Percentiles rank a stretch among this genome's conserved stretches.
These are phyloP conservation scores for Brachyptera putata DNA, from an alignment of 2,888 invertebrate species.

Conservation along the genomic window DNA sequence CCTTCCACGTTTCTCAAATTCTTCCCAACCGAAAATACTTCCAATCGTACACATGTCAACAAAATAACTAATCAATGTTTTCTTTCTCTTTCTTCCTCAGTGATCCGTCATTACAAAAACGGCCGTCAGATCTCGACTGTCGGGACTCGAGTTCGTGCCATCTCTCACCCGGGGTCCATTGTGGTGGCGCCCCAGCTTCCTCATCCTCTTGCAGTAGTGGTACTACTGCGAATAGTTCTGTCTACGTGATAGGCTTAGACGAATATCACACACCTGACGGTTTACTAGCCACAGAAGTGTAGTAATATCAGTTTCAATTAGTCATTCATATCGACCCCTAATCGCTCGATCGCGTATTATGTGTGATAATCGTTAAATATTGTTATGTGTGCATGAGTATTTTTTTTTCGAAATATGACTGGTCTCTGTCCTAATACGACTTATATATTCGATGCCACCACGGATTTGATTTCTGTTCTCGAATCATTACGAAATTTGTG, in stretches of 20 bases:
- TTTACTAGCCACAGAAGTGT: slow-evolving; percentile 70
- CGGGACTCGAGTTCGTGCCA: slow-evolving; percentile 40
- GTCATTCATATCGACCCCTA: neutral
- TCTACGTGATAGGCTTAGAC: slow-evolving; percentile 73
- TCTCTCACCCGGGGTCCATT: neutral
- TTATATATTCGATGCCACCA: neutral
- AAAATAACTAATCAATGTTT: too few species aligned
- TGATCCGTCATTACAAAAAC: slow-evolving; percentile 66
- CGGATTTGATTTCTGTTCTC: too few species aligned
- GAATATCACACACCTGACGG: slow-evolving; percentile 56
- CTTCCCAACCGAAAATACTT: too few species aligned
- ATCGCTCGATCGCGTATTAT: slow-evolving; percentile 7
- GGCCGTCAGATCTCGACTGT: slow-evolving; percentile 59
- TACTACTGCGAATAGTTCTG: slow-evolving; percentile 48
- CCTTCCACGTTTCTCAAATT: too few species aligned
- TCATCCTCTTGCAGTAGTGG: too few species aligned
- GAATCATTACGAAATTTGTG: neutral
- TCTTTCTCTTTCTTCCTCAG: slow-evolving; percentile 49
- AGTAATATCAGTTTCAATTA: too few species aligned
- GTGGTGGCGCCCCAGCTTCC: neutral
- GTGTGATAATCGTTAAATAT: slow-evolving; percentile 10
- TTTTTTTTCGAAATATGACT: slow-evolving; percentile 1
- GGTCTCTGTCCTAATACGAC: neutral
- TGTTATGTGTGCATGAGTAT: slow-evolving; percentile 19
- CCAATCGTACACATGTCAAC: too few species aligned